A percentile compares a stretch with the other conserved stretches of the same genome.
Conservation (phyloP, 37 sponge, comb jelly and placozoan genomes). For the Tethya wilhelma region DNA sequence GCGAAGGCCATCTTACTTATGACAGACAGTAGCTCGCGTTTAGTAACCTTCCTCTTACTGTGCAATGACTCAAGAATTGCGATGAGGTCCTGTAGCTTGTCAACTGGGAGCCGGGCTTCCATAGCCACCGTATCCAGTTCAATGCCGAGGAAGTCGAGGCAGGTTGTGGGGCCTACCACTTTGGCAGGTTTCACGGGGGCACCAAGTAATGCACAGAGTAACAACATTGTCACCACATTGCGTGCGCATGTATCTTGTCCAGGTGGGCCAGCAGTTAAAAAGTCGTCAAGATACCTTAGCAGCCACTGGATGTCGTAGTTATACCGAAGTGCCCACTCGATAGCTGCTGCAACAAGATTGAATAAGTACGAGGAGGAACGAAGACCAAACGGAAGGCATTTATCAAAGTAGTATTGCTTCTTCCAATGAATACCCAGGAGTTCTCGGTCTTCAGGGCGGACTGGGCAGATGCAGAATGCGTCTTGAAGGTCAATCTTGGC, state of each 20-base stretch:
- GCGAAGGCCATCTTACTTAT: conserved; percentile 23
- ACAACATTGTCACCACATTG: neutral
- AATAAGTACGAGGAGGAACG: conserved; percentile 51
- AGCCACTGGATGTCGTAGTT: neutral
- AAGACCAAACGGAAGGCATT: conserved; percentile 36
- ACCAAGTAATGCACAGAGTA: conserved; percentile 12
- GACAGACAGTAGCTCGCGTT: conserved; percentile 31
- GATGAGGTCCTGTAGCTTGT: no score
- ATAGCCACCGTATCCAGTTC: no score
- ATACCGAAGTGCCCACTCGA: no score
- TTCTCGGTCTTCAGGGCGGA: conserved; percentile 38
- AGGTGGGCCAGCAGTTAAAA: conserved; percentile 21
- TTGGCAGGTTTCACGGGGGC: conserved; percentile 8
- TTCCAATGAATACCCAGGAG: conserved; percentile 38
- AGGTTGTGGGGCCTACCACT: conserved; percentile 5
- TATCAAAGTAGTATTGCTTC: conserved; percentile 29
- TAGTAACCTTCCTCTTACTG: conserved; percentile 5
- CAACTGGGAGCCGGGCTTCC: no score
- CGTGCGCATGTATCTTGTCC: no score
- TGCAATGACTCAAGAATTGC: no score
- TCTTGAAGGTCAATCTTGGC: conserved; percentile 36
- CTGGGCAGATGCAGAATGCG: conserved; percentile 41
- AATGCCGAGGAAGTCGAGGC: no score
- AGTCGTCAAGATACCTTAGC: conserved; percentile 42
- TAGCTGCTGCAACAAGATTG: conserved; percentile 34